Base-by-base conservation (phyloP, 1,140 invertebrate species). In the Neodiprion pinetum region DNA sequence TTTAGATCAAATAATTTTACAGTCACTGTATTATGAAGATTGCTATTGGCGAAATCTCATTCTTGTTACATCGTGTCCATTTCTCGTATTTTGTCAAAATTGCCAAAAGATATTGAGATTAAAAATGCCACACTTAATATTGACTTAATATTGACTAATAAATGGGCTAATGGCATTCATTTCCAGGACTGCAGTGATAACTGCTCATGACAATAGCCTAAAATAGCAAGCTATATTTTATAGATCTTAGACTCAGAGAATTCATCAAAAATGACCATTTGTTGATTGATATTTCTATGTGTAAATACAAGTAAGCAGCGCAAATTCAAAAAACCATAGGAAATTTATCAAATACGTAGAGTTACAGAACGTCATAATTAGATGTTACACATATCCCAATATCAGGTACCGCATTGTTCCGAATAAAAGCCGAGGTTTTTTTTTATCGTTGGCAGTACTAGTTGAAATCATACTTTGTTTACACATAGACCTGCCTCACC, bases 211-310 rank as follows among this genome's bases (percentile, higher is more conserved):
- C 53, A 61, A 61, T 61, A 47, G 17, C 9, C 47, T 28, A 70
- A 70, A 40, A 70, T 40, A 65, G 14, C 53, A 28, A 72, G 12
- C n/a, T 21, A 72, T 23, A 72, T 72, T 72, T 72, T 70, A 65
- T 74, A 74, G 70, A 47, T 74, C 66, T 61, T 74, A 53, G 70
- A 74, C 11, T 61, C 53, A 9, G n/a, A 17, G 53, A 61, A 61
- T 61, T 5, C n/a, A 61, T 61, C 53, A 70, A 74, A 74, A 61
- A 70, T 65, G 70, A 53, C 70, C 69, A n/a, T 61, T 61, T 61
- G 73, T 74, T 74, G 68, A 74, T 61, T 61, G 53, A 14, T 12
- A 70, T 74, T 74, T 70, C 68, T 68, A 73, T 73, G 69, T 74
- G 69, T 70, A 65, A 66, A 49, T n/a, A 70, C 47, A 74, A 70